A percentile compares a stretch with the other conserved stretches of the same genome.
phyloP scores from a whole-genome alignment of 2,888 invertebrate species.

The Venustoraphidia nigricollis region DNA sequence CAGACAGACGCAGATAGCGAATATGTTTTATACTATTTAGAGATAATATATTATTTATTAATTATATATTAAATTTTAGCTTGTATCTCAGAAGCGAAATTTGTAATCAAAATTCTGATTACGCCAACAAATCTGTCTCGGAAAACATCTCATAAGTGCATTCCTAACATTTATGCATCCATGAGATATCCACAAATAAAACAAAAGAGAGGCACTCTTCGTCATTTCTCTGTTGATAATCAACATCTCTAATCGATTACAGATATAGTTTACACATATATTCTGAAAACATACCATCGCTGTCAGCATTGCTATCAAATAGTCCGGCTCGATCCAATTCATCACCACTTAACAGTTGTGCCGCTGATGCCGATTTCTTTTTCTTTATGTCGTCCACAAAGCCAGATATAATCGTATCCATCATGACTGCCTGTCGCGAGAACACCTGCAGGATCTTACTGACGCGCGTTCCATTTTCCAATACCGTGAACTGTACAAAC shows the following conservation, averaged over 20 bases:
- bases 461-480: constrained; percentile 59
- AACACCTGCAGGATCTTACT: constrained; percentile 67
- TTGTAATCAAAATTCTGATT: neutral
- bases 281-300: constrained; percentile 17
- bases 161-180: constrained; percentile 15
- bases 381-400: constrained; percentile 62
- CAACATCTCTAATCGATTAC: too few relatives aligned
- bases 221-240: too few relatives aligned
- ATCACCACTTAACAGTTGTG: constrained; percentile 18
- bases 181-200: too few relatives aligned
- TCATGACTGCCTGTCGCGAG: constrained; percentile 64
- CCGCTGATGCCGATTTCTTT: constrained; percentile 20
- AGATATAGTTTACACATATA: constrained; percentile 1
- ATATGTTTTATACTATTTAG: too few relatives aligned
- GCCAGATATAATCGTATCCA: constrained; percentile 71
- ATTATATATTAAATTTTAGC: neutral
- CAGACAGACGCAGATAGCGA: too few relatives aligned
- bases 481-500: constrained; percentile 76
- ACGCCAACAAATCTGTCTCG: constrained; percentile 21
- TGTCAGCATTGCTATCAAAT: constrained; percentile 22
- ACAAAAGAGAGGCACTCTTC: too few relatives aligned
- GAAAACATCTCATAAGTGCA: constrained; percentile 13
- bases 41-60: too few relatives aligned
- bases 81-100: too few relatives aligned
- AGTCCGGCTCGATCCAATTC: constrained; percentile 27